Percentiles rank a stretch among this genome's conserved stretches.
phyloP scores from a whole-genome alignment of 2,888 invertebrate species.

The Pecten maximus region DNA sequence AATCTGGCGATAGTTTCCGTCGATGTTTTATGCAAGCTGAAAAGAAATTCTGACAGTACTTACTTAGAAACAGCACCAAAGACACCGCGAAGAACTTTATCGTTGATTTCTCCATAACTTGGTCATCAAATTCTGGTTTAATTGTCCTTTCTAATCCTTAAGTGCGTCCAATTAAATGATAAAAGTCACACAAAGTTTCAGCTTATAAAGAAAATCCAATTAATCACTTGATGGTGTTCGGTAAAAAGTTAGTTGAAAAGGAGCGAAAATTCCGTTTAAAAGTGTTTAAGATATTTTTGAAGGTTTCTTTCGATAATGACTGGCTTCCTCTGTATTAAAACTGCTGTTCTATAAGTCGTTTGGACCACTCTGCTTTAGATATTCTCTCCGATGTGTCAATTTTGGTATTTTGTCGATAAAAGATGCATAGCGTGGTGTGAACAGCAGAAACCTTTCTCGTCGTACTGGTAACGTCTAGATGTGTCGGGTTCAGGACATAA shows the following conservation, averaged over 20 bases:
- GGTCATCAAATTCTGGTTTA: no score
- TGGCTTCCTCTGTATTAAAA: neutral
- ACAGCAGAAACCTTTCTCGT: constrained; percentile 14
- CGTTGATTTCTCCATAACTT: neutral
- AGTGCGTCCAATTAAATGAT: neutral
- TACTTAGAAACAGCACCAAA: neutral
- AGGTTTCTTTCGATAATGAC: neutral
- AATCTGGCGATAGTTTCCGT: no score
- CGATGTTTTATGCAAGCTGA: no score
- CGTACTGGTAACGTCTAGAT: neutral
- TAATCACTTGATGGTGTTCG: neutral
- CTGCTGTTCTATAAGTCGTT: neutral
- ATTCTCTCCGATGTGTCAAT: neutral
- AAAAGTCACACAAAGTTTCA: neutral
- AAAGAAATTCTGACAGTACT: neutral
- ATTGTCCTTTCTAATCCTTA: neutral
- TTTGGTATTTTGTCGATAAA: neutral
- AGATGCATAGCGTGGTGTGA: neutral
- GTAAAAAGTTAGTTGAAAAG: neutral
- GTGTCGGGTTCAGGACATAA: neutral
- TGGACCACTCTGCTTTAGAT: neutral
- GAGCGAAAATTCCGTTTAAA: neutral
- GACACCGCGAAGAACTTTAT: neutral
- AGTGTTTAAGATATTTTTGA: neutral
- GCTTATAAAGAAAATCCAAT: neutral